Evolutionary conservation across 2,888 invertebrate species (phyloP), one percentile per base, ranked within the genome.

Genomic region (Dynastes tityus): DNA sequence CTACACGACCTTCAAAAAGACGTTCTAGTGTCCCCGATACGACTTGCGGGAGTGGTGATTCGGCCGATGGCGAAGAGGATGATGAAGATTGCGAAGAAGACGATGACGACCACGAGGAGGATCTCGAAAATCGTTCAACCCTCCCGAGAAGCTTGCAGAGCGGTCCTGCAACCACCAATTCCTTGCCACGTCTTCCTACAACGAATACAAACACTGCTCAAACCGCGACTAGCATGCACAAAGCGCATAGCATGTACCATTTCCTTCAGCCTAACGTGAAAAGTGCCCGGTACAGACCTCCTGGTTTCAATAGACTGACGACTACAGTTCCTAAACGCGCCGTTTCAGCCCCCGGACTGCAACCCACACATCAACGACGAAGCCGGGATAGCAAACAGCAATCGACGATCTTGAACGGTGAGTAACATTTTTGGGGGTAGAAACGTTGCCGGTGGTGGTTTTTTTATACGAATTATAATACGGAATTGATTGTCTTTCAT

Each of bases 231-330:
- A 58, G 37, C 29, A 92, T 93, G 88, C 91, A 91, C 84, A 93
- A 94, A 85, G 92, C 93, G 0, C 92, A 93, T 84, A 92, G 91
- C 84, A 91, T 92, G 81, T 90, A 91, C 81, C 91, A 92, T 83
- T 91, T 92, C 84, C 85, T 90, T 83, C 91, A 91, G 83, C 90
- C 90, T 78, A 91, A 94, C 81, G 96, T 95, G 65, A 96, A 96
- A 87, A 96, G 96, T 74, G 96, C 96, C 61, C 91, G 97, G 55
- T 97, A 97, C 88, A 91, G 97, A 3, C 96, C 97, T 1, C 96
- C 96, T 0, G 96, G 95, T 1, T 95, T 94, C 89, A 91, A 92
- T 51, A 91, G 94, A 63, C 90, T 90, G 81, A 87, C 88, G 64
- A 84, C 88, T 63, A 84, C 86, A n/a, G 89, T 90, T 78, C 94